Conservation (phyloP, 2,888 invertebrate species). For the Hypena proboscidalis region DNA sequence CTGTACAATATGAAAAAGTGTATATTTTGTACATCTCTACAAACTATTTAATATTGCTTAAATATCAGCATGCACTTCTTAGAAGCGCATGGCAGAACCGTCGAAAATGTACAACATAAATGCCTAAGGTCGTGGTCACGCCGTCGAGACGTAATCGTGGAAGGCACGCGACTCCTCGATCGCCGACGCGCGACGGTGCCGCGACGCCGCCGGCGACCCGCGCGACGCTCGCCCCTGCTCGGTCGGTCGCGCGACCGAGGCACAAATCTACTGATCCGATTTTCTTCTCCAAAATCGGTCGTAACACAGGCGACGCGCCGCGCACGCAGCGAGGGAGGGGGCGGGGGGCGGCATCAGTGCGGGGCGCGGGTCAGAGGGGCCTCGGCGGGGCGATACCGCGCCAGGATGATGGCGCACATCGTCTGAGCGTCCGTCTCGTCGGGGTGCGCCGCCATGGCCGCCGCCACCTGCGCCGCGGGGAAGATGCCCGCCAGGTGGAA, state of each 20-base stretch:
- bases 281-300: conserved; percentile 64
- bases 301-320: conserved; percentile 54
- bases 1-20: conserved; percentile 34
- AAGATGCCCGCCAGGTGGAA: conserved; percentile 96
- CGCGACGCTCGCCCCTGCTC: too few species aligned
- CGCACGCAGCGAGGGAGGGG: background rate
- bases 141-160: conserved; percentile 2
- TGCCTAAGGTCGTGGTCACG: conserved; percentile 39
- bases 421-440: conserved; percentile 95
- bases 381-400: conserved; percentile 87
- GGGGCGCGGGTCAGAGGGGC: conserved; percentile 55
- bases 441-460: conserved; percentile 94
- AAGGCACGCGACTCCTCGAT: conserved; percentile 1
- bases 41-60: conserved; percentile 47
- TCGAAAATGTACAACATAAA: conserved; percentile 51
- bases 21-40: conserved; percentile 63
- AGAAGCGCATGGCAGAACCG: conserved; percentile 60
- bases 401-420: conserved; percentile 94
- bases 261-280: conserved; percentile 60
- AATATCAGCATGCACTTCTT: conserved; percentile 65
- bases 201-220: background rate
- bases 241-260: conserved; percentile 26
- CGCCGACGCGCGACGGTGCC: conserved; percentile 1
- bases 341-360: conserved; percentile 44
- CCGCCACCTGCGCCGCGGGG: conserved; percentile 94